These are phyloP conservation scores for Octopus bimaculoides DNA, from an alignment of 1,140 invertebrate genomes.

Conservation along the genomic window DNA sequence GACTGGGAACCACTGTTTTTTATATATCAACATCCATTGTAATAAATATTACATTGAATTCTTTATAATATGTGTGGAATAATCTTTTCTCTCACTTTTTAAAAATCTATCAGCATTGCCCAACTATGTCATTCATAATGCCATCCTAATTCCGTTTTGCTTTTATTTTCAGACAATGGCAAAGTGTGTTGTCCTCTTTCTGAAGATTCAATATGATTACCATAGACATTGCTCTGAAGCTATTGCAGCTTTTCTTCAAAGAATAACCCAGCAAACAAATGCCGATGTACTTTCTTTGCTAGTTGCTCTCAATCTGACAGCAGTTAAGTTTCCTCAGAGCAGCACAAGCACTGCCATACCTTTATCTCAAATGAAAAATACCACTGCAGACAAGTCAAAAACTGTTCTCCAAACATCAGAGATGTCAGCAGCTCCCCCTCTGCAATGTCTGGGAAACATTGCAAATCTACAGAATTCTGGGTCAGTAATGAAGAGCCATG, in stretches of 20 bases:
- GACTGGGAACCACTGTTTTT: too few relatives aligned
- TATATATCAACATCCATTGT: too few relatives aligned
- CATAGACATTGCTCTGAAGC: constrained; percentile 40
- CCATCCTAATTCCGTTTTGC: too few relatives aligned
- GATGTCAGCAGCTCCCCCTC: constrained; percentile 26
- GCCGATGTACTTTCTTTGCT: constrained; percentile 28
- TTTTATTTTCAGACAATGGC: neutral
- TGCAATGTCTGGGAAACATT: neutral
- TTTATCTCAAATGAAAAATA: constrained; percentile 12
- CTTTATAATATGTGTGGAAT: too few relatives aligned
- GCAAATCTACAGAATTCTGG: neutral
- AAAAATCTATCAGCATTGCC: too few relatives aligned
- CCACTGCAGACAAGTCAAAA: constrained; percentile 29
- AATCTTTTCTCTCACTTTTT: too few relatives aligned
- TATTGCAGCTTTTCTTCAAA: constrained; percentile 35
- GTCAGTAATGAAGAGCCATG: neutral
- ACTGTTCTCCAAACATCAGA: constrained; percentile 24
- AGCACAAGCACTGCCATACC: constrained; percentile 1
- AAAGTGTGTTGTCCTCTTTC: constrained; percentile 38
- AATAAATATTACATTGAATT: too few relatives aligned
- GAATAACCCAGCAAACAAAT: constrained; percentile 30
- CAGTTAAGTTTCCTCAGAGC: constrained; percentile 21
- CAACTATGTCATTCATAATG: too few relatives aligned
- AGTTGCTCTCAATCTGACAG: constrained; percentile 23
- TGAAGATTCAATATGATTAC: constrained; percentile 46